Base-by-base conservation (phyloP, 2,797 vertebrate species). In the Austrolebias charrua region DNA sequence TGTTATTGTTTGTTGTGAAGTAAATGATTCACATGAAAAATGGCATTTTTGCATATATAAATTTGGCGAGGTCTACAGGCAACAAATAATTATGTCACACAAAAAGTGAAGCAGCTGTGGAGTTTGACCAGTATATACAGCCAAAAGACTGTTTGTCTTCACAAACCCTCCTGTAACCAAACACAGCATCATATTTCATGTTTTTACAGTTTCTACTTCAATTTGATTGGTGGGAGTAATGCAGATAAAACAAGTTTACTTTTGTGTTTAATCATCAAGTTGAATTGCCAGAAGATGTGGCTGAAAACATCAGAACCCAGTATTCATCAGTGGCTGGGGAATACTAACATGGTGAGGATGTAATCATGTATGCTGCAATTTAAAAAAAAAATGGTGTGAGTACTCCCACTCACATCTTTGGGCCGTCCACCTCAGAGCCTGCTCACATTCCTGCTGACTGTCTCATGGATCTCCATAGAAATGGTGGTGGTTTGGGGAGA, bases 1-100 rank as follows among this genome's bases (percentile, higher is more conserved):
- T 10, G 35, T 38, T 38, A 1, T 38, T n/a, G n/a, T 38, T 38
- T 1, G 12, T 38, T 38, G 35, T 38, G 10, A 10, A 38, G 10
- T 38, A 33, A 33, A 33, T 6, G 6, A 38, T 38, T 11, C 35
- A 38, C 35, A 38, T 11, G 35, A 28, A 31, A 13, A 31, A 18
- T 31, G 10, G 43, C 42, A 57, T 57, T 18, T 57, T 57, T 33
- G 42, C 29, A 45, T 11, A n/a, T 60, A 48, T 59, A 12, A 35
- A 2, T 24, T 24, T 24, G 24, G 24, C 3, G 24, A 24, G 1
- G 24, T 1, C 24, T 24, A 24, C 13, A 19, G 45, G 45, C 12
- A 18, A 59, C 57, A 15, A 35, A 12, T 33, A 38, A 13, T 20
- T 52, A n/a, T 29, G 12, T 6, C 15, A 33, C 28, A 33, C 15